Percentiles rank a stretch among this genome's conserved stretches.
phyloP scores from a whole-genome alignment of 1,140 invertebrate genomes.

The Ips nitidus region DNA sequence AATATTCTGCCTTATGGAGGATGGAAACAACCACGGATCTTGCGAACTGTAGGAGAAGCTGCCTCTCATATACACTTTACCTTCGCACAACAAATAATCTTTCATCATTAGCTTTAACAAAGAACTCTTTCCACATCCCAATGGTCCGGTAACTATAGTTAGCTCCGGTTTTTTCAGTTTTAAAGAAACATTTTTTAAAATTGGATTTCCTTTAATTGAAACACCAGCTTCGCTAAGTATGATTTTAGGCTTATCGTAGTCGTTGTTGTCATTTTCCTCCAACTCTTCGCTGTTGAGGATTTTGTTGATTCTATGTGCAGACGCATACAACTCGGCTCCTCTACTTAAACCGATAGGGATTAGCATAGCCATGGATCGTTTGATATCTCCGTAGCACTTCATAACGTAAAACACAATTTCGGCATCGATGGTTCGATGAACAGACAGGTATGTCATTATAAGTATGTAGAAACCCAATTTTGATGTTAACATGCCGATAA shows the following conservation, averaged over 20 bases:
- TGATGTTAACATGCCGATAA: constrained; percentile 61
- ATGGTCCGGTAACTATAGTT: constrained; percentile 72
- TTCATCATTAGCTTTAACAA: constrained; percentile 69
- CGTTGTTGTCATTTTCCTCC: constrained; percentile 11
- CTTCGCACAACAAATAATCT: constrained; percentile 66
- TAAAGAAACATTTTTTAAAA: constrained; percentile 53
- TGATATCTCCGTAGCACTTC: constrained; percentile 72
- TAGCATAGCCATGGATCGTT: constrained; percentile 71
- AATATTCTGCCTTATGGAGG: constrained; percentile 64
- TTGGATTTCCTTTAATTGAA: constrained; percentile 46
- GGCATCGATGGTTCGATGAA: constrained; percentile 67
- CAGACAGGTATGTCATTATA: constrained; percentile 71
- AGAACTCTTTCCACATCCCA: constrained; percentile 83
- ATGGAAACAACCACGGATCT: constrained; percentile 76
- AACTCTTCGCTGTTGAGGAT: constrained; percentile 39
- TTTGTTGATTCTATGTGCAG: constrained; percentile 39
- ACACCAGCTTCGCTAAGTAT: constrained; percentile 40
- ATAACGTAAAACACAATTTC: constrained; percentile 76
- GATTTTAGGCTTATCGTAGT: constrained; percentile 26
- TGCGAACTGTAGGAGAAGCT: constrained; percentile 77
- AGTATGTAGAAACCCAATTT: constrained; percentile 52
- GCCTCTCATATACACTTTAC: constrained; percentile 57
- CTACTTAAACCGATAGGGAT: constrained; percentile 71
- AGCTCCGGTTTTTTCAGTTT: constrained; percentile 56
- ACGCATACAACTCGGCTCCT: constrained; percentile 54